Base-by-base conservation (phyloP, 2,888 invertebrate species). In the Cephonodes hylas region DNA sequence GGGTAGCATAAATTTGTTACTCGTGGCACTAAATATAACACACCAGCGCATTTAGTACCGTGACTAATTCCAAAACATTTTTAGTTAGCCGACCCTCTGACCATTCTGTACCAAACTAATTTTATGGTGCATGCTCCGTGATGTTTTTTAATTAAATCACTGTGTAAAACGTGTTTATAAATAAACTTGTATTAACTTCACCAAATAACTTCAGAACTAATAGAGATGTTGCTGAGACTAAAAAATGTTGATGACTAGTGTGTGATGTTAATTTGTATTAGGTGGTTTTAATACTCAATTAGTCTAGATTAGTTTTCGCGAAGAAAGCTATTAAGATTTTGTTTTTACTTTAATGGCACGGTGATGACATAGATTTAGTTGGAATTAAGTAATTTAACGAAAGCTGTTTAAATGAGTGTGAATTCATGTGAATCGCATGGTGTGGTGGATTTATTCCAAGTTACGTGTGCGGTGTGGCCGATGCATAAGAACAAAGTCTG, bases 91-190 rank as follows among this genome's bases (percentile, higher is more conserved):
- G 60, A 66, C 76, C 78, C 72, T 67, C 68, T 67, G 64, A 70
- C 69, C 68, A 61, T 66, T 63, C 64, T 65, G 70, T 65, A 63
- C 65, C 77, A 79, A 85, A 81, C 80, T 85, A 73, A 84, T 87
- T 87, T 84, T 81, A 86, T 79, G 85, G 78, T 80, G 75, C 74
- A 76, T 82, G 81, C 71, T 61, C 60, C 46, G 63, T 60, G 65
- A 61, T 57, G 57, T 46, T 48, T 59, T 70, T 66, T 64, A 58
- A 60, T 34, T 62, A 42, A 46, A 48, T 45, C 27, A 60, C 63
- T 22, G 18, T 10, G 34, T 25, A 25, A 58, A 53, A 46, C 25
- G 42, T 18, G 27, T 10, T 23, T 46, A 42, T 58, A 61, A 18
- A 15, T 27, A 44, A 23, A 13, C 20, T 53, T 7, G 20, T 3